Evolutionary conservation across 1,140 invertebrate species (phyloP), one percentile per base, ranked within the genome.

Genomic region (Drosophila repleta): DNA sequence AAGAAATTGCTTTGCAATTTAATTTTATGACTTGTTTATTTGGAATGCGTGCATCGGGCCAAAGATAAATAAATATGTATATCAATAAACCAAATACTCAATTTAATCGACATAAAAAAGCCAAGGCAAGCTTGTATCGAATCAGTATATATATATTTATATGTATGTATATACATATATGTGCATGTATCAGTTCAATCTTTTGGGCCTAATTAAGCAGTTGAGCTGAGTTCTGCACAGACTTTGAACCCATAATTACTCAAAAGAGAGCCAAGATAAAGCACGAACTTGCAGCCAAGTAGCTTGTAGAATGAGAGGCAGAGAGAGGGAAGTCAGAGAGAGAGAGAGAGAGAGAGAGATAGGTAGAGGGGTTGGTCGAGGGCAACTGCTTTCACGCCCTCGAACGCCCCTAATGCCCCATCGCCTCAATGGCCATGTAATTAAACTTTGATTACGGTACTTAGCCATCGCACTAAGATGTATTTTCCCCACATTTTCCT

Each of bases 381-480:
- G n/a, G 43, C 32, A 53, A 18, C 49, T n/a, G 49, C 63, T n/a
- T 55, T 39, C 21, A 56, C 45, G 45, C 43, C 43, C 43, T 46
- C 43, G 18, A 26, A 49, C 41, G 63, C 61, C 60, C 45, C 58
- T 46, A 26, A 55, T 39, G 24, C 60, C 52, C 55, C 66, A 37
- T 41, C 81, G 72, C 79, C 79, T 82, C 82, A 88, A 82, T 88
- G 83, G 79, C 75, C 75, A 72, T 79, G 83, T 87, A 87, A 87
- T 87, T 87, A 87, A 88, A 87, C 82, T 87, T 88, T 87, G 82
- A 87, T 87, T 87, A 87, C 82, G 82, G 83, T 87, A 87, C 82
- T 87, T 88, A 87, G 78, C 78, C 78, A 82, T 52, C 61, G 74
- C 70, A 79, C 78, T 82, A 82, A 88, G 82, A 55, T 75, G 69